Evolutionary conservation across 2,888 invertebrate genomes (phyloP).

Genomic region (Trissolcus brochymenae): DNA sequence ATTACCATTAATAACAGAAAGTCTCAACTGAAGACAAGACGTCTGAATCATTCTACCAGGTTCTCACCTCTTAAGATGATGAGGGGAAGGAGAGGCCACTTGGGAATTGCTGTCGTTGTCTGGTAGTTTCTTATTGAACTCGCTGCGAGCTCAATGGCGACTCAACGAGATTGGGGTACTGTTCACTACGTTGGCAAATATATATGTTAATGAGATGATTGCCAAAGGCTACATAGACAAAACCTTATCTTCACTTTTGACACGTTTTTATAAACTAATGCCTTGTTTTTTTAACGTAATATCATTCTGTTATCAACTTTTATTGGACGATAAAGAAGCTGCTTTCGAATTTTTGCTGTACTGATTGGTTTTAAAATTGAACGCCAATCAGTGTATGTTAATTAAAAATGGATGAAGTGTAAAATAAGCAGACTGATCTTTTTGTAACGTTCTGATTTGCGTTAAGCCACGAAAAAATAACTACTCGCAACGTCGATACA

Average conservation of each 20-base stretch:
- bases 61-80: conserved; percentile 26
- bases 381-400: not conserved
- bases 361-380: not conserved
- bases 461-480: conserved; percentile 38
- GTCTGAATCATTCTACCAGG: conserved; percentile 36
- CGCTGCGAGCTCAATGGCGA: conserved; percentile 27
- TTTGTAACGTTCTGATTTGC: conserved; percentile 14
- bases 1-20: conserved; percentile 46
- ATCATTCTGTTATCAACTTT: not conserved
- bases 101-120: conserved; percentile 53
- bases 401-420: not conserved
- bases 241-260: conserved; percentile 21
- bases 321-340: not conserved
- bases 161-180: conserved; percentile 50
- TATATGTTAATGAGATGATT: conserved; percentile 56
- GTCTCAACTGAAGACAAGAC: conserved; percentile 28
- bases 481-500: conserved; percentile 18
- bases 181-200: conserved; percentile 49
- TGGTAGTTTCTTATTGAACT: conserved; percentile 56
- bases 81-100: conserved; percentile 28
- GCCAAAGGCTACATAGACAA: conserved; percentile 35
- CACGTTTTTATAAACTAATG: conserved; percentile 23
- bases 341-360: not conserved
- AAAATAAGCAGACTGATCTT: not conserved
- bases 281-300: conserved; percentile 13